Conservation (phyloP, 2,888 invertebrate genomes). For the Latheticus oryzae region DNA sequence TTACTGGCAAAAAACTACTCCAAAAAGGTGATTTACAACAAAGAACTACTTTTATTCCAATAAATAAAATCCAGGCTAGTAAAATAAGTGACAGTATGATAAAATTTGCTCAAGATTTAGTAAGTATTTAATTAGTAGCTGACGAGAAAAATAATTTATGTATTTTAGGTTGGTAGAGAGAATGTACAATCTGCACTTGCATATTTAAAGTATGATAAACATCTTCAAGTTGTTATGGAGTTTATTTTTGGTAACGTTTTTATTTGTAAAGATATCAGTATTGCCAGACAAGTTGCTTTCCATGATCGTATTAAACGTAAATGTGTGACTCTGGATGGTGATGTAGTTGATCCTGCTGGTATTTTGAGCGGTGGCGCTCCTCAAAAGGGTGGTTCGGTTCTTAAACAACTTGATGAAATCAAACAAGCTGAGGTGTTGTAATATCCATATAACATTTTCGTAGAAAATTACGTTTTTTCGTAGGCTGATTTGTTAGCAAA, state of each 20-base stretch:
- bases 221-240: conserved; percentile 81
- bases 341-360: conserved; percentile 91
- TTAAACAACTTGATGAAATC: conserved; percentile 71
- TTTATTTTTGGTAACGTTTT: conserved; percentile 90
- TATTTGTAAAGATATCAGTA: conserved; percentile 83
- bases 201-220: conserved; percentile 77
- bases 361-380: conserved; percentile 88
- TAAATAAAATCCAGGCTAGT: conserved; percentile 84
- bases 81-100: conserved; percentile 68
- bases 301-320: conserved; percentile 75
- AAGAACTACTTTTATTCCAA: conserved; percentile 89
- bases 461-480: no score
- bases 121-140: conserved; percentile 60
- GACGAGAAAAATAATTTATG: not conserved
- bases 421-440: conserved; percentile 63
- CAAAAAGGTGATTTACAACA: conserved; percentile 83
- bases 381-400: conserved; percentile 69
- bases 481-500: conserved; percentile 42
- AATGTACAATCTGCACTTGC: conserved; percentile 86
- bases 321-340: conserved; percentile 91
- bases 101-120: conserved; percentile 76
- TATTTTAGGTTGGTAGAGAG: conserved; percentile 76
- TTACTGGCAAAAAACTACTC: conserved; percentile 85
- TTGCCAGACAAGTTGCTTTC: conserved; percentile 85
- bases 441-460: no score